Evolutionary conservation across 1,140 invertebrate genomes (phyloP), one percentile per base, ranked within the genome.

Genomic region (Berghia stephanieae): DNA sequence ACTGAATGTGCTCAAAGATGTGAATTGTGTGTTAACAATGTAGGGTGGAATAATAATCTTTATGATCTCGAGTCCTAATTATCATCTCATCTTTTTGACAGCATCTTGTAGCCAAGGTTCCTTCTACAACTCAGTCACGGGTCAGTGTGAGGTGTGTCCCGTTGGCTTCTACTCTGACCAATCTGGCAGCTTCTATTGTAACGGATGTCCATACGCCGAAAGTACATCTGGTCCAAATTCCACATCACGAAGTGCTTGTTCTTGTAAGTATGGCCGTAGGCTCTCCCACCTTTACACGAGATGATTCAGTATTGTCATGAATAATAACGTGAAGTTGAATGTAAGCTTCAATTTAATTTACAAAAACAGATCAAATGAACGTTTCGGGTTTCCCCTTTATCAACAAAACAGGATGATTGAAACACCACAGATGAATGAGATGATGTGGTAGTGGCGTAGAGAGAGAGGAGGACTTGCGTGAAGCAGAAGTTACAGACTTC

Each of bases 71-170:
- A 24, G 21, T 27, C 18, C 16, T 44, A 27, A 1, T 66, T 6
- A 3, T 42, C 3, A 36, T 24, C 31, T 67, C 38, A 67, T 52
- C 69, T 66, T 31, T 34, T 57, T 78, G 75, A 8, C 71, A 83
- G 82, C 43, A n/a, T 40, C 24, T 8, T 83, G 82, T 79, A 57
- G 34, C 21, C n/a, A 27, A 13, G 82, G 82, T 31, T 69, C 72
- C 8, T 82, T 78, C 68, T 83, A 75, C 73, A 79, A 79, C 68
- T 2, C 52, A 18, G 60, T 55, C 13, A 78, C 67, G 0, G 42
- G 42, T 18, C n/a, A n/a, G 27, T 83, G 82, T 78, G 68, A 60
- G 55, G 36, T 49, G 31, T 83, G 82, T 74, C 72, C 77, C 21
- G 24, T 72, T 1, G 82, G 82, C 16, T 78, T 78, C 21, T 83